Conservation (phyloP, 1,140 invertebrate genomes). For the Drosophila kohkoa region DNA sequence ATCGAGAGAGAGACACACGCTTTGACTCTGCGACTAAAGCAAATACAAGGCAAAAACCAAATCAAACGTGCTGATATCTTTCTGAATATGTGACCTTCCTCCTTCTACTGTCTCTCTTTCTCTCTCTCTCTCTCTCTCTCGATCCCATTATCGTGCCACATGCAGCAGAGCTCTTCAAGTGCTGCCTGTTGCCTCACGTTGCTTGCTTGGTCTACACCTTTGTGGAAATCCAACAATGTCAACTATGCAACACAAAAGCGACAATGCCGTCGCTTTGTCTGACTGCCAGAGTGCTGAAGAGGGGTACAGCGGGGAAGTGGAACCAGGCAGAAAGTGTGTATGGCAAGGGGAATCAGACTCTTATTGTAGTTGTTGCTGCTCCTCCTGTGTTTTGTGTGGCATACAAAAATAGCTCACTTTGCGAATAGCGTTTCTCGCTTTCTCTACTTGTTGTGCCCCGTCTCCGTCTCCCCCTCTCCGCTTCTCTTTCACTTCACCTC, state of each 20-base stretch:
- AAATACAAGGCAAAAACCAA: slow-evolving; percentile 74
- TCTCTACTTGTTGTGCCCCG: slow-evolving; percentile 7
- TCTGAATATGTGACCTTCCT: slow-evolving; percentile 26
- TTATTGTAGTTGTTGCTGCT: slow-evolving; percentile 21
- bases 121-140: no score
- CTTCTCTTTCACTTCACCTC: background rate
- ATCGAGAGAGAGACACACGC: slow-evolving; percentile 2
- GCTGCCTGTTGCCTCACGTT: slow-evolving; percentile 49
- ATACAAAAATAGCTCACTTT: slow-evolving; percentile 63
- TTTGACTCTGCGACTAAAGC: slow-evolving; percentile 50
- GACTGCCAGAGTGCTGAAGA: slow-evolving; percentile 40
- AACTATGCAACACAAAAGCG: slow-evolving; percentile 83
- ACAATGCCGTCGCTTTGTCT: slow-evolving; percentile 80
- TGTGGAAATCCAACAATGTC: slow-evolving; percentile 81
- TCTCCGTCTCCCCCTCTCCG: no score
- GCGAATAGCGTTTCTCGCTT: slow-evolving; percentile 36
- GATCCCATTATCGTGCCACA: background rate
- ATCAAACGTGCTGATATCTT: slow-evolving; percentile 72
- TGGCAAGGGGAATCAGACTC: background rate
- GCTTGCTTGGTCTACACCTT: slow-evolving; percentile 61
- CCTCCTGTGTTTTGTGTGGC: slow-evolving; percentile 21
- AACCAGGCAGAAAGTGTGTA: background rate
- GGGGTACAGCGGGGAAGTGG: background rate
- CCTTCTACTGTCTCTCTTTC: background rate
- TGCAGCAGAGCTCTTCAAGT: slow-evolving; percentile 5